Conservation (phyloP, 2,797 vertebrate species). For the Philypnodon macrostomus region DNA sequence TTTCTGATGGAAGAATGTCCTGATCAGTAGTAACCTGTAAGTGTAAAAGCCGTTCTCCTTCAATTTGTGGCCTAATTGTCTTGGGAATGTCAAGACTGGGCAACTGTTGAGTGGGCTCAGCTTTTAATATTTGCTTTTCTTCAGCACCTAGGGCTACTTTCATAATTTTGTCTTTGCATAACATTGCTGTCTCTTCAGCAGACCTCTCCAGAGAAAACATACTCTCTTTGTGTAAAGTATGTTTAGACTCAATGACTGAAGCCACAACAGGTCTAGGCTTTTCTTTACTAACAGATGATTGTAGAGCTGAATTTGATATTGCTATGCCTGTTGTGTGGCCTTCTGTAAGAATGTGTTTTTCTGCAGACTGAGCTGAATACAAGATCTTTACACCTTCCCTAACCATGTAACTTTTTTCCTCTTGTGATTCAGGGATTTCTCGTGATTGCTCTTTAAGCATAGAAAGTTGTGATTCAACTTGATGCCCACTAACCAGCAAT, state of each 20-base stretch:
- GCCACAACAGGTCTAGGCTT: conserved; percentile 47
- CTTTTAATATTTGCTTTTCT: conserved; percentile 72
- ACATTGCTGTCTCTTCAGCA: conserved; percentile 58
- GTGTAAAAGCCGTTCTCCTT: conserved; percentile 73
- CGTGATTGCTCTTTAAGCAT: conserved; percentile 77
- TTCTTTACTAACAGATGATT: conserved; percentile 59
- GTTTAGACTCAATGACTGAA: conserved; percentile 70
- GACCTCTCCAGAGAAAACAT: conserved; percentile 52
- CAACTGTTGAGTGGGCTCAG: conserved; percentile 65
- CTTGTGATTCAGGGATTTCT: conserved; percentile 57
- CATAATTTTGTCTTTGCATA: conserved; percentile 63
- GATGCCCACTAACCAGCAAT: conserved; percentile 73
- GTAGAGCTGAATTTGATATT: conserved; percentile 58
- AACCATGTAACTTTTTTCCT: conserved; percentile 73
- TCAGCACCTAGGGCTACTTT: conserved; percentile 71
- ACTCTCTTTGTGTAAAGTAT: conserved; percentile 71
- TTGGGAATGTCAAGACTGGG: conserved; percentile 62
- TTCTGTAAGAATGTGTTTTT: conserved; percentile 69
- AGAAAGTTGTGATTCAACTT: conserved; percentile 70
- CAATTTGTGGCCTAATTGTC: conserved; percentile 66
- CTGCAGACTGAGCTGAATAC: conserved; percentile 73
- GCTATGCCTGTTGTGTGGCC: conserved; percentile 67
- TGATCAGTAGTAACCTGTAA: conserved; percentile 79
- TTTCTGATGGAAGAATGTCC: conserved; percentile 73
- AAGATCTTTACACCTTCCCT: conserved; percentile 80